Conservation (phyloP, 1,140 invertebrate genomes). For the Riptortus pedestris region DNA sequence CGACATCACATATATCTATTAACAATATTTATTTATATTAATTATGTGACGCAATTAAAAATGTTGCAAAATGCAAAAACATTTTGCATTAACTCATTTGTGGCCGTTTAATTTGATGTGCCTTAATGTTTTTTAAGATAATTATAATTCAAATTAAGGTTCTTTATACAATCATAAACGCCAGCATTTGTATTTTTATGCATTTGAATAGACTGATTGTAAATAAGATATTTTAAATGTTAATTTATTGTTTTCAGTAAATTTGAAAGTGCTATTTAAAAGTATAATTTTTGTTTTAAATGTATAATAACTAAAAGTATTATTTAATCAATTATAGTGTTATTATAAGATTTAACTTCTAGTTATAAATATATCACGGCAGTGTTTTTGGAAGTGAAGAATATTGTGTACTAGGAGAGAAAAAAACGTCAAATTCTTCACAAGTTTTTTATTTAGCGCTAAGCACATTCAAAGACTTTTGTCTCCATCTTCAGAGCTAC, state of each 20-base stretch:
- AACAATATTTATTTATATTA: background rate
- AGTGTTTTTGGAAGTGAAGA: no score
- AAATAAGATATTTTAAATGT: constrained; percentile 6
- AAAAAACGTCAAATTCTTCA: no score
- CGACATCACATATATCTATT: constrained; percentile 3
- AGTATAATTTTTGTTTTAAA: background rate
- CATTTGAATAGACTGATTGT: constrained; percentile 15
- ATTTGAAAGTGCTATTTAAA: background rate
- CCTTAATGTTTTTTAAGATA: background rate
- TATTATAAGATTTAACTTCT: background rate
- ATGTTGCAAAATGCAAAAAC: background rate
- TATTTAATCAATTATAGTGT: background rate
- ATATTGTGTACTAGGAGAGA: no score
- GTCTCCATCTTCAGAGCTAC: no score
- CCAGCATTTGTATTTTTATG: constrained; percentile 3
- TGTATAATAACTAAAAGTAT: background rate
- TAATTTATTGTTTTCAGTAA: background rate
- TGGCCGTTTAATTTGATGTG: background rate
- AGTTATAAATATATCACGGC: no score
- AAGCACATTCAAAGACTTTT: no score
- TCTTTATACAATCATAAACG: background rate
- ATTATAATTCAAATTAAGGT: background rate
- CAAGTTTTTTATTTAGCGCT: no score
- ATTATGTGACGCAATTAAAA: background rate
- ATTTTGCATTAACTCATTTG: background rate